Percentiles rank a stretch among this genome's conserved stretches.
Conservation (phyloP, 2,113 vertebrate genomes). For the Athene noctua region DNA sequence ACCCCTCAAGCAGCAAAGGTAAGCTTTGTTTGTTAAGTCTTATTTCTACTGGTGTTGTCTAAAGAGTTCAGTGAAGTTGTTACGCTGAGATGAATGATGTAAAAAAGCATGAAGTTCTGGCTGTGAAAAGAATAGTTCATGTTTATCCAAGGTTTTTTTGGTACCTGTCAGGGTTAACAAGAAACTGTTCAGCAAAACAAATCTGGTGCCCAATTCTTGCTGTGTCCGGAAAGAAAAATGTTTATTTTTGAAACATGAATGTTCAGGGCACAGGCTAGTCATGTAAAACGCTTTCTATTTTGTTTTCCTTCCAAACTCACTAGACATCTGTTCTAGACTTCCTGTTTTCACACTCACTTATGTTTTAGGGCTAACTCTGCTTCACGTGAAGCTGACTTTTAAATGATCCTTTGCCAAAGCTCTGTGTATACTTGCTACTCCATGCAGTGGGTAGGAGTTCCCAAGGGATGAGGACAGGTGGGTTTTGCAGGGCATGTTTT, state of each 20-base stretch:
- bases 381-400: not conserved
- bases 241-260: not conserved
- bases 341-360: not conserved
- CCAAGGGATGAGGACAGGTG: not conserved
- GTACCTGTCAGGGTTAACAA: not conserved
- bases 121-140: not conserved
- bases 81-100: not conserved
- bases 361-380: not conserved
- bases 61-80: not conserved
- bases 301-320: not conserved
- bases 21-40: conserved; percentile 6
- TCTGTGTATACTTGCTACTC: not conserved
- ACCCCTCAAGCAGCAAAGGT: conserved; percentile 99
- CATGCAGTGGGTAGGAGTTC: not conserved
- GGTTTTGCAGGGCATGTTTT: not conserved
- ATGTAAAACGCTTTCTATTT: not conserved
- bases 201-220: not conserved
- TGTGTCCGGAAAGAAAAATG: not conserved
- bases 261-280: not conserved
- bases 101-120: not conserved
- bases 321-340: not conserved
- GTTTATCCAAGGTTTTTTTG: not conserved
- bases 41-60: not conserved
- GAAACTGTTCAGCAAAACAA: not conserved
- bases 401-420: not conserved